Evolutionary conservation across 1,140 invertebrate genomes (phyloP).

Genomic region (Apis cerana): DNA sequence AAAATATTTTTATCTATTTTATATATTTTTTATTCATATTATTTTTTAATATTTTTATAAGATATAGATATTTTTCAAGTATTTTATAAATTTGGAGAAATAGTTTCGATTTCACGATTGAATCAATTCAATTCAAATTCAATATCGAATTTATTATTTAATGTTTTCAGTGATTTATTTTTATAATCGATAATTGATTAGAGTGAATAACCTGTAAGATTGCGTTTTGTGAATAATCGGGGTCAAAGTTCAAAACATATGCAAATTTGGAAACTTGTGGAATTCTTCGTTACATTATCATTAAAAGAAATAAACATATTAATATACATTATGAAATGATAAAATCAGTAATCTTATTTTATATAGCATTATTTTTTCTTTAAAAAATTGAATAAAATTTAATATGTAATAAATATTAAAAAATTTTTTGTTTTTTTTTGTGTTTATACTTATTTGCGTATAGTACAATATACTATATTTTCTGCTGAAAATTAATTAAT

Average conservation of each 20-base stretch:
- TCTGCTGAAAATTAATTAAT: not conserved
- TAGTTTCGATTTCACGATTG: not conserved
- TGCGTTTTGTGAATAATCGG: slow-evolving; percentile 17
- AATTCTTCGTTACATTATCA: slow-evolving; percentile 18
- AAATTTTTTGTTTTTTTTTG: not conserved
- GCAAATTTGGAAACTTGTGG: not conserved
- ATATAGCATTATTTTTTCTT: not conserved
- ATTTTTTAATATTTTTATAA: too few relatives aligned
- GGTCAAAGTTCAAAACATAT: not conserved
- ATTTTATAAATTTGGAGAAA: not conserved
- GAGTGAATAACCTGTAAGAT: slow-evolving; percentile 23
- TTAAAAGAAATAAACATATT: too few relatives aligned
- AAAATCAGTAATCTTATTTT: not conserved
- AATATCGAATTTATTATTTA: not conserved
- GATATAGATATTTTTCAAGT: too few relatives aligned
- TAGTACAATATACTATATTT: not conserved
- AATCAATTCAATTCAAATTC: too few relatives aligned
- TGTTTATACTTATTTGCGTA: too few relatives aligned
- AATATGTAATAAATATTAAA: not conserved
- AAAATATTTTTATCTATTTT: not conserved
- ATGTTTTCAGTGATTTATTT: slow-evolving; percentile 23
- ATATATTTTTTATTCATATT: too few relatives aligned
- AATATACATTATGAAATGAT: not conserved
- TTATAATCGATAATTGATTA: slow-evolving; percentile 1
- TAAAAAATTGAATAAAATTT: not conserved